Evolutionary conservation across 1,140 invertebrate genomes (phyloP).

Genomic region (Dendroctonus ponderosae): DNA sequence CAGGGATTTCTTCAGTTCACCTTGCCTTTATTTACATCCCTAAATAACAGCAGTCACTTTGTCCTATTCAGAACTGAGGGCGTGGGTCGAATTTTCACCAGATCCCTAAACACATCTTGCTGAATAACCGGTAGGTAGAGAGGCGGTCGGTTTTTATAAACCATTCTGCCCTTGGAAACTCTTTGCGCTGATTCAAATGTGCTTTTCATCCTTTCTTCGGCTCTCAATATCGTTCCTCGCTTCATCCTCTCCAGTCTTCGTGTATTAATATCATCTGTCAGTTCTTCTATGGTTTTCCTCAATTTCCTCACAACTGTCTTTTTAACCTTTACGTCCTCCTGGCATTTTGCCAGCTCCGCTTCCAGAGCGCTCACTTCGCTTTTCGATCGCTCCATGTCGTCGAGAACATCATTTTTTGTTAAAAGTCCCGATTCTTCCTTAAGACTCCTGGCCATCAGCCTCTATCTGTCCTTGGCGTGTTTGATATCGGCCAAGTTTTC

Average conservation of each 20-base stretch:
- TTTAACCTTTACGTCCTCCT: constrained; percentile 1
- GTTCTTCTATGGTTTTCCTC: constrained; percentile 3
- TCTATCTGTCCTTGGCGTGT: constrained; percentile 21
- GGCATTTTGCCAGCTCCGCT: neutral
- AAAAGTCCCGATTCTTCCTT: constrained; percentile 29
- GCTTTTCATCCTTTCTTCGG: neutral
- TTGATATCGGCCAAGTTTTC: constrained; percentile 19
- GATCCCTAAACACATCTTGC: neutral
- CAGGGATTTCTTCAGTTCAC: too few species aligned
- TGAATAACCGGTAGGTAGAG: constrained; percentile 12
- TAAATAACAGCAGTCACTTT: neutral
- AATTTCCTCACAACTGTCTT: neutral
- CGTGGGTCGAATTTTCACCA: constrained; percentile 6
- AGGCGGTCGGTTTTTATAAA: constrained; percentile 8
- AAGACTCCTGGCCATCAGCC: constrained; percentile 5
- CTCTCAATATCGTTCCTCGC: neutral
- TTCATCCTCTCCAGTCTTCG: neutral
- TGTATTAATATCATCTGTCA: neutral
- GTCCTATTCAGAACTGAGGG: neutral
- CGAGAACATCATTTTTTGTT: constrained; percentile 19
- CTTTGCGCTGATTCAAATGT: neutral
- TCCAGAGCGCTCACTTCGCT: neutral
- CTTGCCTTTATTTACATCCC: too few species aligned
- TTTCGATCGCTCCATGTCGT: constrained; percentile 28
- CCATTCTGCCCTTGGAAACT: neutral